These are phyloP conservation scores for Chlorodrepanis virens DNA, from an alignment of 2,113 vertebrate species.

Conservation along the genomic window DNA sequence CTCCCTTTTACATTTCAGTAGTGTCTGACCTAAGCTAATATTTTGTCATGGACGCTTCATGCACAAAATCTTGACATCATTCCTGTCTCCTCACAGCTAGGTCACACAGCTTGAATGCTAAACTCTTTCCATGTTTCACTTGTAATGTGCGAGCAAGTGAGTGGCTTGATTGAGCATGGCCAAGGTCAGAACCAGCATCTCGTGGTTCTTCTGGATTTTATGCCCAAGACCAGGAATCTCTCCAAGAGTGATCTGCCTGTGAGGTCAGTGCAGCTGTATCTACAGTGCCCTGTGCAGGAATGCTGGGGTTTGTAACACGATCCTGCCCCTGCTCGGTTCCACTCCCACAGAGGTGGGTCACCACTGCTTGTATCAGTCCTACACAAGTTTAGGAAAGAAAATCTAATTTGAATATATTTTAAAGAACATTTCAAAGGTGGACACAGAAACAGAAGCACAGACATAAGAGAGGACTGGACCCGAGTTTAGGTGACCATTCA, in stretches of 20 bases:
- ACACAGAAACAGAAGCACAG: neutral
- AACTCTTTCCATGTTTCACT: neutral
- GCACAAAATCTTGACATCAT: neutral
- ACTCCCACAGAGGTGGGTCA: neutral
- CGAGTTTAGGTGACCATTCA: accelerated
- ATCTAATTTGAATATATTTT: neutral
- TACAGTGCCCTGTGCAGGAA: accelerated
- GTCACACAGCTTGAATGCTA: neutral
- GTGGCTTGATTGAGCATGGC: neutral
- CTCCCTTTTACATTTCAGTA: neutral
- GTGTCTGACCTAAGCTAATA: neutral
- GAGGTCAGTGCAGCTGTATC: neutral
- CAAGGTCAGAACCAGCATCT: accelerated
- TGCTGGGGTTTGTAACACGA: accelerated
- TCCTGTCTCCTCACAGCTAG: neutral
- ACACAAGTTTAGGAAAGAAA: neutral
- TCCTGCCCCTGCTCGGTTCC: accelerated
- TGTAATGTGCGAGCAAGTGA: accelerated
- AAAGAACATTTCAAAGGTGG: neutral
- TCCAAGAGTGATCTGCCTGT: neutral
- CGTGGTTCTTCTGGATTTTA: neutral
- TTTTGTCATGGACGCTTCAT: neutral
- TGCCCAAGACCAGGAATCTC: neutral
- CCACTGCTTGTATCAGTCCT: neutral
- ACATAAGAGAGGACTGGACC: neutral